phyloP scores from a whole-genome alignment of 2,888 invertebrate species.

The Nematopogon swammerdamellus region DNA sequence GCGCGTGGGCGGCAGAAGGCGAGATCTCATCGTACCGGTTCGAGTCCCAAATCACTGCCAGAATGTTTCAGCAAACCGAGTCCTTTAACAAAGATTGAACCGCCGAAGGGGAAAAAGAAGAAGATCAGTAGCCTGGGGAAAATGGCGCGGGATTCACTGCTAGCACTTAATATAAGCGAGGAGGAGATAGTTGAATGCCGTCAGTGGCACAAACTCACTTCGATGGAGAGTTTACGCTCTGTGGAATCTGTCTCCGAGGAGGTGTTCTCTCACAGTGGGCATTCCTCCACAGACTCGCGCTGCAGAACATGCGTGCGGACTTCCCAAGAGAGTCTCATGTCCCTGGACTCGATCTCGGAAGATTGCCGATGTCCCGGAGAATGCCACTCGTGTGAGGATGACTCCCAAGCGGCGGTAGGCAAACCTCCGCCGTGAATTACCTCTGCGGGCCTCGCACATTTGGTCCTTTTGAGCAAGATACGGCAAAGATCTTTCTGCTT shows the following conservation, averaged over 20 bases:
- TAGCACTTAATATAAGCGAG: slow-evolving; percentile 46
- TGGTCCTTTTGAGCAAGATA: too few species aligned
- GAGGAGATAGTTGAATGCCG: slow-evolving; percentile 46
- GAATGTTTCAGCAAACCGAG: slow-evolving; percentile 40
- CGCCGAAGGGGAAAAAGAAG: slow-evolving; percentile 34
- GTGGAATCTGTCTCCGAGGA: slow-evolving; percentile 48
- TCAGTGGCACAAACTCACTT: slow-evolving; percentile 39
- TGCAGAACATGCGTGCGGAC: slow-evolving; percentile 36
- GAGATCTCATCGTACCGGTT: slow-evolving; percentile 32
- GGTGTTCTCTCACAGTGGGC: slow-evolving; percentile 37
- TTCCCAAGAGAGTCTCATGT: slow-evolving; percentile 47
- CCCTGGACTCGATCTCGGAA: slow-evolving; percentile 43
- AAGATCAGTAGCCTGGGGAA: slow-evolving; percentile 43
- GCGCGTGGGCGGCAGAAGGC: slow-evolving; percentile 10
- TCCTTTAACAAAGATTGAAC: slow-evolving; percentile 32
- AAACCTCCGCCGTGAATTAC: too few species aligned
- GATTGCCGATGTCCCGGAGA: slow-evolving; percentile 35
- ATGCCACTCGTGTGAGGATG: slow-evolving; percentile 16
- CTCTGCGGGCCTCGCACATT: too few species aligned
- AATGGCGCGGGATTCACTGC: slow-evolving; percentile 41
- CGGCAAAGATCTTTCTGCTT: too few species aligned
- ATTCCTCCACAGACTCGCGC: slow-evolving; percentile 36
- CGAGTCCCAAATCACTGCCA: slow-evolving; percentile 47
- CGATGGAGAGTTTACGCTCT: slow-evolving; percentile 39
- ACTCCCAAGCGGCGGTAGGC: too few species aligned